Base-by-base conservation (phyloP, 2,797 vertebrate species). In the Mycteria americana region DNA sequence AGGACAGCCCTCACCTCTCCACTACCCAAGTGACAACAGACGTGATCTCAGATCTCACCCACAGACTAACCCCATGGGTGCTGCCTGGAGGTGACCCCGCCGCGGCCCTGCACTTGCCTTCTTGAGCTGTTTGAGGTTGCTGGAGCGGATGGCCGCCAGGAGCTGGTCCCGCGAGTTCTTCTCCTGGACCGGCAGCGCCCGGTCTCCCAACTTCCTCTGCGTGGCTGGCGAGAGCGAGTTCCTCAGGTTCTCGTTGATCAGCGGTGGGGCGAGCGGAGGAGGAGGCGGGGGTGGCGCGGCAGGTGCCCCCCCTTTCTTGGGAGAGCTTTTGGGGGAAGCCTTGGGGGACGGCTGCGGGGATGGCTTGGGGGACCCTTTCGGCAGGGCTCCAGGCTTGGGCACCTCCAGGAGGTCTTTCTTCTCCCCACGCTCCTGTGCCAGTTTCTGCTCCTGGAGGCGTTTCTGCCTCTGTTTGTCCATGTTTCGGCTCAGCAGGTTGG, bases 391-490 rank as follows among this genome's bases (percentile, higher is more conserved):
- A 0, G 41, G 33, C 94, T 99, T 99, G 93, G 99, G 99, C 31
- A 99, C 99, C 75, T 98, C 98, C 86, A 99, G 97, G 6, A 96
- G 97, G 11, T 98, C 99, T 87, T 99, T 99, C 98, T 99, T 99
- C 89, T 98, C 98, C 2, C 98, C 97, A 3, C 98, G 98, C 77
- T 98, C 99, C 97, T 99, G 99, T 8, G 99, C 99, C 96, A 98
- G 98, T 93, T 98, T 99, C 97, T 99, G 99, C 97, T 99, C 99
- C 98, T 99, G 99, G 76, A 99, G 98, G 65, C 99, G 98, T 85
- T 98, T 98, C 97, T 99, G 99, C 76, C 99, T 98, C 97, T 99
- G 99, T 31, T 98, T 98, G 98, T 99, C 99, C 99, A 99, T 99
- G 97, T 99, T 99, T 45, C 99, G 99, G 97, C 99, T 99, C 84